Conservation (phyloP, 2,113 vertebrate genomes). For the Lanius ludovicianus region DNA sequence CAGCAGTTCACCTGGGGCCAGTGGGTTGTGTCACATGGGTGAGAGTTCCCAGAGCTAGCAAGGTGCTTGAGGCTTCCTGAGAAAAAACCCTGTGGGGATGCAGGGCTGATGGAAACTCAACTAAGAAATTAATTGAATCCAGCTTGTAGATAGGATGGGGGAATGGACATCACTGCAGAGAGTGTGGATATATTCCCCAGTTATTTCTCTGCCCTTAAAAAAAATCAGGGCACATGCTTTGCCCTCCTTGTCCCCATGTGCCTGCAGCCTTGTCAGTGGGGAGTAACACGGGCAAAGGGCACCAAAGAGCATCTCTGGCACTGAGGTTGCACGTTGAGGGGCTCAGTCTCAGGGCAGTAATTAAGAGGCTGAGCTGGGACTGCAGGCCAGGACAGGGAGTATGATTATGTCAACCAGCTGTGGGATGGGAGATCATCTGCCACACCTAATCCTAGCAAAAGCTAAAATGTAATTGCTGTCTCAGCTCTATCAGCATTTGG, state of each 20-base stretch:
- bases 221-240: background rate
- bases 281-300: background rate
- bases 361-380: background rate
- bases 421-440: background rate
- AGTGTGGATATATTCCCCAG: background rate
- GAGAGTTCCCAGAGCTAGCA: background rate
- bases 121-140: background rate
- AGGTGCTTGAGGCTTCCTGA: background rate
- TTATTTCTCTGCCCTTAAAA: background rate
- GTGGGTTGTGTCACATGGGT: rapidly evolving
- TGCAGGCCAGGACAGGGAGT: background rate
- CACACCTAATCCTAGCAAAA: background rate
- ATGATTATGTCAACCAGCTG: background rate
- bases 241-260: background rate
- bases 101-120: background rate
- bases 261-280: background rate
- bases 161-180: background rate
- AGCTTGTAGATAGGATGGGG: background rate
- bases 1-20: background rate
- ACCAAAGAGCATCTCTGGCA: background rate
- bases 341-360: background rate
- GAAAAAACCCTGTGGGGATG: background rate
- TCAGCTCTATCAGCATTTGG: background rate
- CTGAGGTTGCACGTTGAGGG: rapidly evolving
- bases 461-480: background rate